These are phyloP conservation scores for Zenarchopterus dispar DNA, from an alignment of 2,797 vertebrate genomes.

Conservation along the genomic window DNA sequence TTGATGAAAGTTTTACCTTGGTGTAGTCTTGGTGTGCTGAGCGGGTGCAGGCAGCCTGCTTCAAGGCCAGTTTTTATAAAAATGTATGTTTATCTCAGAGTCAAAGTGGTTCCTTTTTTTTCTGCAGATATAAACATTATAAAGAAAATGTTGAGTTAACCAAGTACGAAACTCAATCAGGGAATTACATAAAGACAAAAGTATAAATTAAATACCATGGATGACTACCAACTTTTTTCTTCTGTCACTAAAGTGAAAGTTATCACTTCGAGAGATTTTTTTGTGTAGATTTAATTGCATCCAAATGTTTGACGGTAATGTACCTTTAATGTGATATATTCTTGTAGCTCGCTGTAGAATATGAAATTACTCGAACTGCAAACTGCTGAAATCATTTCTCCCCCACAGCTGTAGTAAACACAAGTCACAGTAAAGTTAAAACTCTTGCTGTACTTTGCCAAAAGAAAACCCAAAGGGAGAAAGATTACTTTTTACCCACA, in stretches of 20 bases:
- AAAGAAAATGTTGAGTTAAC: slow-evolving; percentile 38
- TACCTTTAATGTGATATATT: slow-evolving; percentile 37
- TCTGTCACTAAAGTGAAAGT: slow-evolving; percentile 14
- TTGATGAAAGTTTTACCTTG: slow-evolving; percentile 34
- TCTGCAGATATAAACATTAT: slow-evolving; percentile 67
- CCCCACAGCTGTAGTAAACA: slow-evolving; percentile 71
- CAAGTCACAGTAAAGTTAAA: slow-evolving; percentile 60
- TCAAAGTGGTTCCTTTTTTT: slow-evolving; percentile 52
- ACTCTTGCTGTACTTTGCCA: slow-evolving; percentile 60
- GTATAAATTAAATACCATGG: slow-evolving; percentile 28
- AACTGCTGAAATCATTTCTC: slow-evolving; percentile 62
- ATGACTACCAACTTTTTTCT: slow-evolving; percentile 5
- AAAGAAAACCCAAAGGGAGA: slow-evolving; percentile 44
- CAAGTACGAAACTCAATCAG: slow-evolving; percentile 5
- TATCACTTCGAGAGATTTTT: background rate
- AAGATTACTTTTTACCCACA: slow-evolving; percentile 25
- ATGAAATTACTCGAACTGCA: slow-evolving; percentile 57
- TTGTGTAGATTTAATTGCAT: slow-evolving; percentile 26
- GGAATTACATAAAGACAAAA: slow-evolving; percentile 24
- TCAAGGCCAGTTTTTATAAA: slow-evolving; percentile 49
- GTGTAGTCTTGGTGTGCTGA: slow-evolving; percentile 48
- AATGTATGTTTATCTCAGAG: slow-evolving; percentile 67
- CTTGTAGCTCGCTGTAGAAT: slow-evolving; percentile 36
- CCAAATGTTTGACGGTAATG: slow-evolving; percentile 29
- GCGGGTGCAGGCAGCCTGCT: slow-evolving; percentile 23